phyloP scores from a whole-genome alignment of 2,113 vertebrate genomes.

The Cyphomyrus plagiostoma region DNA sequence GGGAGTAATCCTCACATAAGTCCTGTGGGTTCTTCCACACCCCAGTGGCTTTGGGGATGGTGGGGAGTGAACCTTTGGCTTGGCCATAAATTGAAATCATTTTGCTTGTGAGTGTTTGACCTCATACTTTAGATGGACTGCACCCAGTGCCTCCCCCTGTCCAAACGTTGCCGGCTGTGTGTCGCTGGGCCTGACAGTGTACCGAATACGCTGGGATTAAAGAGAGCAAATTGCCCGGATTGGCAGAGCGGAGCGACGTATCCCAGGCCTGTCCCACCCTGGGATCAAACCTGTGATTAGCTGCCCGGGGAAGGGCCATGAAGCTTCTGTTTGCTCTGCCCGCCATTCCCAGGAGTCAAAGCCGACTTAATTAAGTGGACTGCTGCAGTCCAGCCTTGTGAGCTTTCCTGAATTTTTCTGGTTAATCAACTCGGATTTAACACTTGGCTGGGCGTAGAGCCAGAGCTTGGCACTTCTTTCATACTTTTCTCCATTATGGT shows the following conservation, averaged over 20 bases:
- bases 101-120: background rate
- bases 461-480: constrained; percentile 9
- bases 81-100: background rate
- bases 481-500: background rate
- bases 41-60: background rate
- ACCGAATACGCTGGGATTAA: constrained; percentile 41
- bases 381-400: constrained; percentile 49
- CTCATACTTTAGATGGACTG: background rate
- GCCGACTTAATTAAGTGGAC: constrained; percentile 62
- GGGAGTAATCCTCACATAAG: background rate
- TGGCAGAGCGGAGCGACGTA: constrained; percentile 54
- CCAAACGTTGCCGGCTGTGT: background rate
- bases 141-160: background rate
- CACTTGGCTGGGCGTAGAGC: constrained; percentile 45
- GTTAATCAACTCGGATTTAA: constrained; percentile 70
- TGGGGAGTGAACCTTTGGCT: background rate
- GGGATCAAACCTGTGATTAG: constrained; percentile 62
- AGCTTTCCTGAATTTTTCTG: constrained; percentile 40
- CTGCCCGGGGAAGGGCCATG: constrained; percentile 40
- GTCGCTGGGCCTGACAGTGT: background rate
- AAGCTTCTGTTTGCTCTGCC: constrained; percentile 56
- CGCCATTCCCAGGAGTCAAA: constrained; percentile 48
- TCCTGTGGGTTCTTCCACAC: background rate
- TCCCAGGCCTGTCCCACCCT: constrained; percentile 48
- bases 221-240: constrained; percentile 61